Conservation (phyloP, 2,888 invertebrate genomes). For the Aleiodes testaceus region DNA sequence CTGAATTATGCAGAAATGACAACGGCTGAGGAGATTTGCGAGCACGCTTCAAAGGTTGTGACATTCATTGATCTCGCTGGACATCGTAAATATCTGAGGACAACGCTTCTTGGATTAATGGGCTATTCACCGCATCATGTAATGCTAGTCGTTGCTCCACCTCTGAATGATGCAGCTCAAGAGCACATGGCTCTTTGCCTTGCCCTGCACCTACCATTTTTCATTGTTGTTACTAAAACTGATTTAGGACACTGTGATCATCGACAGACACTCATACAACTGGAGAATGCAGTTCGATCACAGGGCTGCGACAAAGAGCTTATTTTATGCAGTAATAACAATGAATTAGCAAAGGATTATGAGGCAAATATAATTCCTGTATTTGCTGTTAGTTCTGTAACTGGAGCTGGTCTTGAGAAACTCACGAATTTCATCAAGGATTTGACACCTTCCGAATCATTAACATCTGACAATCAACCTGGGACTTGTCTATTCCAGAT, state of each 20-base stretch:
- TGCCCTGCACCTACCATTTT: conserved; percentile 90
- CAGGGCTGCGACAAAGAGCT: conserved; percentile 67
- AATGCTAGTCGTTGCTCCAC: conserved; percentile 80
- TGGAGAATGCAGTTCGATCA: conserved; percentile 63
- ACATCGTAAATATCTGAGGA: conserved; percentile 95
- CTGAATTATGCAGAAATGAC: conserved; percentile 92
- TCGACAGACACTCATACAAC: conserved; percentile 63
- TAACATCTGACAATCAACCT: conserved; percentile 63
- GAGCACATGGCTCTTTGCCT: conserved; percentile 92
- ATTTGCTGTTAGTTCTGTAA: conserved; percentile 93
- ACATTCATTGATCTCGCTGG: conserved; percentile 97
- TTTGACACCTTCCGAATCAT: conserved; percentile 74
- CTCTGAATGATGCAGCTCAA: conserved; percentile 74
- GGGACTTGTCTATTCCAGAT: conserved; percentile 84
- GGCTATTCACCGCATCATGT: conserved; percentile 94
- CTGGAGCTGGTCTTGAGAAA: conserved; percentile 87
- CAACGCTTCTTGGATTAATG: conserved; percentile 94
- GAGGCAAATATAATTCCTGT: conserved; percentile 79
- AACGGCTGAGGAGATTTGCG: conserved; percentile 95
- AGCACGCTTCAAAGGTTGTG: conserved; percentile 92
- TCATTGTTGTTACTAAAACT: conserved; percentile 94
- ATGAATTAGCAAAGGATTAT: conserved; percentile 55
- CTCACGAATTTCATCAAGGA: conserved; percentile 91
- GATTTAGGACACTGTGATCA: conserved; percentile 80
- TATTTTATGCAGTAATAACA: conserved; percentile 57